Conservation (phyloP, 2,888 invertebrate genomes). For the Hofmannophila pseudospretella region DNA sequence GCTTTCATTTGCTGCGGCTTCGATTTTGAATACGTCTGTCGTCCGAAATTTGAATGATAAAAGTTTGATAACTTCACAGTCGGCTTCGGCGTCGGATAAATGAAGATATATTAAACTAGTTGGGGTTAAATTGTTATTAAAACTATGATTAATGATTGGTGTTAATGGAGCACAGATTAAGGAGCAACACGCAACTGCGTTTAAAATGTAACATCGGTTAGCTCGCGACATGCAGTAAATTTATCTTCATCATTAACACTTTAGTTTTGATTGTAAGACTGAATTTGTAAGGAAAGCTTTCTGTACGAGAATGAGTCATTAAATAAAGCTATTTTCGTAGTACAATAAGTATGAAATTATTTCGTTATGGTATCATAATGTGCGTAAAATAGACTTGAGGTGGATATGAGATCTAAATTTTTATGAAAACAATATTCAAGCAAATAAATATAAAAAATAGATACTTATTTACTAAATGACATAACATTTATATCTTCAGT, state of each 20-base stretch:
- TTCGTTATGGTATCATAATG: too few species aligned
- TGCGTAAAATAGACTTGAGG: too few species aligned
- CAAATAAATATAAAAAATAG: too few species aligned
- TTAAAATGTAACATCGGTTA: constrained; percentile 59
- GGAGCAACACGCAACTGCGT: constrained; percentile 63
- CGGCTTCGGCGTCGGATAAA: constrained; percentile 54
- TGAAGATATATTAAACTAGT: constrained; percentile 76
- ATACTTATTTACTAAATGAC: too few species aligned
- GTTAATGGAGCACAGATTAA: constrained; percentile 73
- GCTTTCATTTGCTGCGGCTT: constrained; percentile 54
- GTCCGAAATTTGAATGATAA: constrained; percentile 70
- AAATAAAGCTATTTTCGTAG: constrained; percentile 25
- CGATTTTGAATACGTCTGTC: constrained; percentile 49
- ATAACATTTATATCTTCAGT: too few species aligned
- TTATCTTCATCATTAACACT: constrained; percentile 68
- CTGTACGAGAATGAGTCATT: constrained; percentile 33
- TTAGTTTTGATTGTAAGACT: constrained; percentile 41
- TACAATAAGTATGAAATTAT: too few species aligned
- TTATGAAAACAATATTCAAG: too few species aligned
- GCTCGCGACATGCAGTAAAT: constrained; percentile 57
- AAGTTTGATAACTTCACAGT: constrained; percentile 47
- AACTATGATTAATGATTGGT: constrained; percentile 73
- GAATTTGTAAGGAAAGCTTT: constrained; percentile 26
- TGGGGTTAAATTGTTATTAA: constrained; percentile 77
- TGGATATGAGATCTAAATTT: too few species aligned